phyloP scores from a whole-genome alignment of 2,888 invertebrate species.

The Hydrotaea diabolus region DNA sequence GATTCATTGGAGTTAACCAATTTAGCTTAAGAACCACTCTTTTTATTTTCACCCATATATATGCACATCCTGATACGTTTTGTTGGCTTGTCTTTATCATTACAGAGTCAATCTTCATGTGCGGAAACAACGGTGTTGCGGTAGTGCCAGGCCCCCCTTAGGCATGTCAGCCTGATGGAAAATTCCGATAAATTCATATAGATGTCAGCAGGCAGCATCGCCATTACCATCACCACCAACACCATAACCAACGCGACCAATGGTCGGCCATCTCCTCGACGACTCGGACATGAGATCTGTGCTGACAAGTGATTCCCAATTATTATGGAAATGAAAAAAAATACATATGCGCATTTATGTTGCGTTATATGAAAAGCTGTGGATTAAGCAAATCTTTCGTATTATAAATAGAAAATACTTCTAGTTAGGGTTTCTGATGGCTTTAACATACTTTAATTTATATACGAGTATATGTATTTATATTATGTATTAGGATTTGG shows the following conservation, averaged over 20 bases:
- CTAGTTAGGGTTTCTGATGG: slow-evolving; percentile 22
- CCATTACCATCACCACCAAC: not conserved
- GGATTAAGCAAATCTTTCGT: not conserved
- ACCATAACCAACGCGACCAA: not conserved
- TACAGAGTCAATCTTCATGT: slow-evolving; percentile 80
- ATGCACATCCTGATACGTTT: not conserved
- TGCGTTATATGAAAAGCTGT: not conserved
- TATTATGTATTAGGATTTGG: too few relatives aligned
- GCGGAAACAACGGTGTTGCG: slow-evolving; percentile 80
- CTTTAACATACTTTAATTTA: slow-evolving; percentile 29
- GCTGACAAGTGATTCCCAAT: slow-evolving; percentile 7
- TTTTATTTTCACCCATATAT: not conserved
- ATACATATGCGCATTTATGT: not conserved
- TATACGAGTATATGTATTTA: too few relatives aligned
- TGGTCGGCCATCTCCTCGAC: not conserved
- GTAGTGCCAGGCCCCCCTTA: slow-evolving; percentile 74
- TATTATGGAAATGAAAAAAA: not conserved
- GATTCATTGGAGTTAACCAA: too few relatives aligned
- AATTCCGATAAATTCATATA: slow-evolving; percentile 57
- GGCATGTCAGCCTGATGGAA: slow-evolving; percentile 41
- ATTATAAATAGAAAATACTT: not conserved
- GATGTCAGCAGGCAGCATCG: not conserved
- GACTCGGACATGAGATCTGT: not conserved
- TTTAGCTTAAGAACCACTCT: too few relatives aligned
- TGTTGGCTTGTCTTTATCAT: slow-evolving; percentile 18